phyloP scores from a whole-genome alignment of 2,797 vertebrate genomes.

The Octomys mimax region DNA sequence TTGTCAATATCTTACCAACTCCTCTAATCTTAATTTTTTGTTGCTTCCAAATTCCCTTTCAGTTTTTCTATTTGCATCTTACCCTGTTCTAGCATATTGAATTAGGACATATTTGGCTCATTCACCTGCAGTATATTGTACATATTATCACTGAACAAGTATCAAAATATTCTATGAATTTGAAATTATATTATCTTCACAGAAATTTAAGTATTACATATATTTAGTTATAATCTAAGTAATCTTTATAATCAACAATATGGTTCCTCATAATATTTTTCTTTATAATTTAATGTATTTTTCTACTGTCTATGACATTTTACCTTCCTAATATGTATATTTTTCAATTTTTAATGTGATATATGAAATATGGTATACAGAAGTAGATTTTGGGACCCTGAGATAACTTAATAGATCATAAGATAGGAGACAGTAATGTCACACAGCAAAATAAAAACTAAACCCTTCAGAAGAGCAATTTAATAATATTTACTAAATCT shows the following conservation, averaged over 20 bases:
- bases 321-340: not conserved
- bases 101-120: conserved; percentile 26
- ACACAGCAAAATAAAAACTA: conserved; percentile 43
- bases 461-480: conserved; percentile 55
- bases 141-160: conserved; percentile 34
- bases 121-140: conserved; percentile 45
- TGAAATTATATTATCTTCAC: conserved; percentile 62
- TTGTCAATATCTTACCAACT: conserved; percentile 37
- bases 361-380: not conserved
- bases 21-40: conserved; percentile 25
- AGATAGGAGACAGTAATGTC: not conserved
- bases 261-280: conserved; percentile 50
- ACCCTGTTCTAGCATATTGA: not conserved
- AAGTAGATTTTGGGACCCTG: not conserved
- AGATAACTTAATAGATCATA: conserved; percentile 54
- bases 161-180: conserved; percentile 66
- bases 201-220: conserved; percentile 52
- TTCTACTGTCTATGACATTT: conserved; percentile 31
- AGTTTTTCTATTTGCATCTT: conserved; percentile 39
- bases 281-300: conserved; percentile 39
- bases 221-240: conserved; percentile 48
- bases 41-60: conserved; percentile 49
- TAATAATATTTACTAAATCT: conserved; percentile 43
- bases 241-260: conserved; percentile 55
- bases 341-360: conserved; percentile 55